Evolutionary conservation across 2,888 invertebrate species (phyloP), one percentile per base, ranked within the genome.

Genomic region (Agriopis leucophaearia): DNA sequence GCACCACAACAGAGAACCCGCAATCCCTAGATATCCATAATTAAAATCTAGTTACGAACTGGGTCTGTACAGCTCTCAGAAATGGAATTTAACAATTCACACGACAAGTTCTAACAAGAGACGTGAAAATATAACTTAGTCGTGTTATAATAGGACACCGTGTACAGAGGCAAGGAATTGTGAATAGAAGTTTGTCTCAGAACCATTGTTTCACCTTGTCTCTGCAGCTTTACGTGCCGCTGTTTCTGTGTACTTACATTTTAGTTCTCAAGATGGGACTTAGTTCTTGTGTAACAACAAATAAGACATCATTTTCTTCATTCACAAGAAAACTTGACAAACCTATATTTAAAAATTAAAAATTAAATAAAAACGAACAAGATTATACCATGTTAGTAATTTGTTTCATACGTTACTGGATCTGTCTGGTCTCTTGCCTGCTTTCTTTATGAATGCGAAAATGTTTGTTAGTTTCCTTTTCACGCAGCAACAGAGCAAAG

Each of bases 31-130:
- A 81, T 87, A 86, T 91, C 85, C 88, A 92, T 91, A 89, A 91
- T 92, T 92, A 92, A 91, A 91, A 90, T 91, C 90, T 90, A 87
- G 89, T 91, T 91, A 90, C 85, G 82, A 88, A 90, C 85, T 85
- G 85, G 79, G 80, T 86, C 86, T 74, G 83, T 80, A 82, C 83
- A 84, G 86, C 87, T 85, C 66, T 83, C 87, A 86, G 85, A 84
- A 88, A 91, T 91, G 86, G 87, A 89, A 90, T 92, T 92, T 92
- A 92, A 92, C 91, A 89, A 91, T 92, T 92, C 91, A 92, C 89
- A 86, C 84, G 81, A 71, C 70, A 86, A 90, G 87, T 88, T 89
- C 81, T 82, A 83, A 84, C 88, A 81, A 81, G 84, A 87, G 84
- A 82, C 80, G 80, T 78, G 83, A 83, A 85, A 86, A 85, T 81